Percentiles rank a stretch among this genome's conserved stretches.
phyloP scores from a whole-genome alignment of 2,113 vertebrate genomes.

The Eonycteris spelaea region DNA sequence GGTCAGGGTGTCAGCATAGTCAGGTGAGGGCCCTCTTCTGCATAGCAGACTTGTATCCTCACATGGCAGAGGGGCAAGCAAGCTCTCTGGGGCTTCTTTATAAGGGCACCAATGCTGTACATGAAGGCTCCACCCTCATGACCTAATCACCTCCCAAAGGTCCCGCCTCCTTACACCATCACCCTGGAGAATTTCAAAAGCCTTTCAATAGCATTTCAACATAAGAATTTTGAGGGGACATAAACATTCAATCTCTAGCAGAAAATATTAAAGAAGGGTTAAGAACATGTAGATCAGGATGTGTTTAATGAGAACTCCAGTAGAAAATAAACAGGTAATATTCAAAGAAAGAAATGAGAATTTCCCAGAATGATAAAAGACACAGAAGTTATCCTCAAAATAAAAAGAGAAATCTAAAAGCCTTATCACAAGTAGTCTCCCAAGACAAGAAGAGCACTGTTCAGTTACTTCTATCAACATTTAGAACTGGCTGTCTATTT shows the following conservation, averaged over 20 bases:
- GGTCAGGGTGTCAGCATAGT: background rate
- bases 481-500: background rate
- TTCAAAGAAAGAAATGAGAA: background rate
- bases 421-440: background rate
- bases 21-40: background rate
- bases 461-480: background rate
- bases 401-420: background rate
- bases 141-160: background rate
- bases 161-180: background rate
- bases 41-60: background rate
- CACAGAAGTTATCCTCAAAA: background rate
- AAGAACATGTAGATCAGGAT: background rate
- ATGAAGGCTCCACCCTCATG: background rate
- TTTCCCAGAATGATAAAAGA: background rate
- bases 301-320: background rate
- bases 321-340: background rate
- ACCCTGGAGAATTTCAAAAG: background rate
- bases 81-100: background rate
- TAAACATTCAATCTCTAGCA: background rate
- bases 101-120: background rate
- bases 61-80: background rate
- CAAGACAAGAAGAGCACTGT: background rate
- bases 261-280: background rate
- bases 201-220: background rate
- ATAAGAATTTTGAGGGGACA: background rate